phyloP scores from a whole-genome alignment of 1,140 invertebrate genomes.

The Temnothorax longispinosus region DNA sequence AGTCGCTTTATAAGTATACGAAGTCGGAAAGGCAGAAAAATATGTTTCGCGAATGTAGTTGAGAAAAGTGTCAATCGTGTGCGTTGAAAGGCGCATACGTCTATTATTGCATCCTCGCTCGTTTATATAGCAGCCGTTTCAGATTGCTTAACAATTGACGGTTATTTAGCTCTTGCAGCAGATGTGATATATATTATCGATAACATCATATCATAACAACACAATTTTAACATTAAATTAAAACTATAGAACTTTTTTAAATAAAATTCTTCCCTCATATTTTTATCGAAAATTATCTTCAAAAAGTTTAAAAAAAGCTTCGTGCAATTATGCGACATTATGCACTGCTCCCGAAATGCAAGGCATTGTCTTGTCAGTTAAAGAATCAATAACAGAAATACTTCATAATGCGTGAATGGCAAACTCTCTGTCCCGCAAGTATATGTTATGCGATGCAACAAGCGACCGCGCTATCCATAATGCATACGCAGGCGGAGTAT shows the following conservation, averaged over 20 bases:
- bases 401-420: neutral
- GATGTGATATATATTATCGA: neutral
- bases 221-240: neutral
- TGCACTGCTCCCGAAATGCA: neutral
- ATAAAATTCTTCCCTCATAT: neutral
- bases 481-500: conserved; percentile 20
- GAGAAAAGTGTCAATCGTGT: neutral
- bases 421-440: neutral
- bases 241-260: neutral
- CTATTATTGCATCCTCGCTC: conserved; percentile 2
- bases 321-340: neutral
- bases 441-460: conserved; percentile 20
- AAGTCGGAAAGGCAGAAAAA: neutral
- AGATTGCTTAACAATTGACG: neutral
- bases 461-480: conserved; percentile 33
- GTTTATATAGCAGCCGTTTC: neutral
- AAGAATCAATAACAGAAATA: conserved; percentile 17
- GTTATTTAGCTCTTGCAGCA: neutral
- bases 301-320: neutral
- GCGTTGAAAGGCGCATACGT: neutral
- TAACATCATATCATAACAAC: neutral
- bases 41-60: neutral
- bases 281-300: neutral
- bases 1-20: neutral
- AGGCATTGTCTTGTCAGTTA: neutral